Conservation (phyloP, 2,888 invertebrate species). For the Scrobipalpa costella region DNA sequence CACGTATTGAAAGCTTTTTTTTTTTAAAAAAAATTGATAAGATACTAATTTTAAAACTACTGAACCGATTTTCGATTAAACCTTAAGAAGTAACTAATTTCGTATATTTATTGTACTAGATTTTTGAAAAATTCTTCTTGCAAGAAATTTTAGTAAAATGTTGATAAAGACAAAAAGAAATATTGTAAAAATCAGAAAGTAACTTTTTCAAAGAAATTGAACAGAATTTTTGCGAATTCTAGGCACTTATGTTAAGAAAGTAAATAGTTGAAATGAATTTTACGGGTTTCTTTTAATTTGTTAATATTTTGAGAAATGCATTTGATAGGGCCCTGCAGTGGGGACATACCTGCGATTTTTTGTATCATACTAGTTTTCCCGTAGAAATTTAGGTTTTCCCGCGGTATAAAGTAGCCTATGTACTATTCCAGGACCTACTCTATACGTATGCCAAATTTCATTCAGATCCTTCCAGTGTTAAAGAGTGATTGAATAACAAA, state of each 20-base stretch:
- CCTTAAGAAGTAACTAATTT: too few relatives aligned
- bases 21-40: too few relatives aligned
- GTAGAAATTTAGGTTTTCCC: too few relatives aligned
- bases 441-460: too few relatives aligned
- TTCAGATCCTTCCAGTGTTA: too few relatives aligned
- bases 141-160: constrained; percentile 5
- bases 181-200: neutral
- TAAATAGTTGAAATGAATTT: constrained; percentile 32
- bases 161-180: constrained; percentile 11
- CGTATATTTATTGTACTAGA: too few relatives aligned
- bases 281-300: constrained; percentile 24
- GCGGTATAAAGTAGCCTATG: too few relatives aligned
- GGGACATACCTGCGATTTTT: neutral
- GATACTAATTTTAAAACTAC: neutral
- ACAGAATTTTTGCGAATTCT: neutral
- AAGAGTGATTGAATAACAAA: too few relatives aligned
- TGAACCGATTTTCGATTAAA: too few relatives aligned
- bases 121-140: constrained; percentile 1
- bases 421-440: too few relatives aligned
- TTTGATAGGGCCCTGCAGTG: neutral
- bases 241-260: neutral
- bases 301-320: neutral
- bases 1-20: too few relatives aligned
- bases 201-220: neutral
- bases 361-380: too few relatives aligned